Percentiles rank a stretch among this genome's conserved stretches.
These are phyloP conservation scores for Novumbra hubbsi DNA, from an alignment of 2,797 vertebrate species.

Conservation along the genomic window DNA sequence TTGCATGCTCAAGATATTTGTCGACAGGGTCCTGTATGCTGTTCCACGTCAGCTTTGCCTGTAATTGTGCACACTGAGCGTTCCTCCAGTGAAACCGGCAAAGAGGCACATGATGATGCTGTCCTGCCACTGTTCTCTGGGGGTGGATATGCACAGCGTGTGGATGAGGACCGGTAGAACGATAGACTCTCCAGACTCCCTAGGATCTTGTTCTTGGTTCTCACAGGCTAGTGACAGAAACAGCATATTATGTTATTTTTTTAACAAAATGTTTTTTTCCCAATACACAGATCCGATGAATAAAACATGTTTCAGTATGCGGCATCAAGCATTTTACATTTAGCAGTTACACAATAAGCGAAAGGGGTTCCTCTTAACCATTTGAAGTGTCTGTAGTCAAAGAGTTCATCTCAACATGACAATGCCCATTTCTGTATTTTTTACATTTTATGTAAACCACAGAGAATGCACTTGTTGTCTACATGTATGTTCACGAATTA, in stretches of 20 bases:
- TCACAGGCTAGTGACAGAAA: neutral
- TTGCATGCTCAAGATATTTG: too few species aligned
- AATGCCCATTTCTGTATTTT: neutral
- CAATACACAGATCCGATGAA: slow-evolving; percentile 1
- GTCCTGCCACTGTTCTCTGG: neutral
- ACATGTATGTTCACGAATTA: neutral
- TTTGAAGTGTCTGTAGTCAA: slow-evolving; percentile 24
- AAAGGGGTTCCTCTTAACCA: slow-evolving; percentile 18
- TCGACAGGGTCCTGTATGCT: too few species aligned
- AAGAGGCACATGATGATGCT: too few species aligned
- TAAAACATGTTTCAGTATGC: slow-evolving; percentile 6
- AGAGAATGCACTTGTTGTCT: neutral
- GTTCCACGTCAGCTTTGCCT: too few species aligned
- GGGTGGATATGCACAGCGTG: neutral
- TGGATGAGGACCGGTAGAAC: neutral
- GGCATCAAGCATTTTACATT: slow-evolving; percentile 5
- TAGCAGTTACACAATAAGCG: slow-evolving; percentile 10
- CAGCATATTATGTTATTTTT: neutral
- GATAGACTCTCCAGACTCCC: neutral
- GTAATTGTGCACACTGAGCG: too few species aligned
- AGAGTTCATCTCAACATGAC: slow-evolving; percentile 2
- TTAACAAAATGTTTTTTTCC: slow-evolving; percentile 4
- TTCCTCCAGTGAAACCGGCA: too few species aligned
- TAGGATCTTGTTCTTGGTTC: neutral
- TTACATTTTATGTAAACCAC: neutral